These are phyloP conservation scores for Pristionchus maxplancki DNA, from an alignment of 2,888 invertebrate genomes.

Conservation along the genomic window DNA sequence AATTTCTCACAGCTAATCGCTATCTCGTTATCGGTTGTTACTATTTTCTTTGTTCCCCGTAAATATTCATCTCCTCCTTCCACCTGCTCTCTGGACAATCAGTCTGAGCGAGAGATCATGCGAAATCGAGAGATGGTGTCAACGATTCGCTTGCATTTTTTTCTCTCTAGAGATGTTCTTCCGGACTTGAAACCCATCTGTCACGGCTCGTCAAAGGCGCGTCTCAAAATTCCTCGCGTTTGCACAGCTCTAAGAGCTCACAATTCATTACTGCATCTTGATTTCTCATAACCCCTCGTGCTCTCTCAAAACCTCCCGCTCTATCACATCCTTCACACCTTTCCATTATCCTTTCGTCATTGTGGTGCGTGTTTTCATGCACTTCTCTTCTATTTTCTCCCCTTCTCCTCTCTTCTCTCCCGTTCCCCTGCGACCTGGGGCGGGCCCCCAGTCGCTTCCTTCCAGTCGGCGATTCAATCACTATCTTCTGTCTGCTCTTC, in stretches of 20 bases:
- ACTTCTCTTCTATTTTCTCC: not conserved
- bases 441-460: not conserved
- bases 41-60: not conserved
- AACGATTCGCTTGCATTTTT: not conserved
- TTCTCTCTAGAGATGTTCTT: not conserved
- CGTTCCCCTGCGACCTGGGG: not conserved
- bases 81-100: not conserved
- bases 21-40: not conserved
- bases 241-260: not conserved
- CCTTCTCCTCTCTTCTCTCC: not conserved
- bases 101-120: not conserved
- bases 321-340: not conserved
- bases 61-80: not conserved
- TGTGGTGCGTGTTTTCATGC: slow-evolving; percentile 34
- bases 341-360: not conserved
- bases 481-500: not conserved
- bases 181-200: not conserved
- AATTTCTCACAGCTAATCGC: not conserved
- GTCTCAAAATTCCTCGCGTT: slow-evolving; percentile 1
- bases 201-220: not conserved
- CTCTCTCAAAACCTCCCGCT: not conserved
- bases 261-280: slow-evolving; percentile 6
- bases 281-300: not conserved
- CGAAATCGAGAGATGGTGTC: not conserved
- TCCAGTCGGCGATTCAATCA: not conserved